Evolutionary conservation across 2,888 invertebrate species (phyloP).

Genomic region (Fabriciana adippe): DNA sequence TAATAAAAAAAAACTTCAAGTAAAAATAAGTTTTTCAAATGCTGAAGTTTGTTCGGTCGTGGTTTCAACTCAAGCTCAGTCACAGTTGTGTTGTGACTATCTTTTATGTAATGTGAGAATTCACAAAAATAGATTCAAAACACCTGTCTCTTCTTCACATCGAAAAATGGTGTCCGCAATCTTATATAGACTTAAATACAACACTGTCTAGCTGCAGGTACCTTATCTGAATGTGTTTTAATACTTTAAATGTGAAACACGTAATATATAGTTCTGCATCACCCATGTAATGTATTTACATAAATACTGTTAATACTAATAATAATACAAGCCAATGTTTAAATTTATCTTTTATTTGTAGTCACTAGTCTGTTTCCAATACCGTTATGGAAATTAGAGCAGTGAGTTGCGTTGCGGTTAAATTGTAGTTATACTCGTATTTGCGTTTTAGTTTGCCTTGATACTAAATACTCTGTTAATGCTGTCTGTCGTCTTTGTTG

Average conservation of each 20-base stretch:
- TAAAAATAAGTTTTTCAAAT: too few relatives aligned
- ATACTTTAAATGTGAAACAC: constrained; percentile 15
- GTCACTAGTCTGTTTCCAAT: constrained; percentile 23
- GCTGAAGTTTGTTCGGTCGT: neutral
- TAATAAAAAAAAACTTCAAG: too few relatives aligned
- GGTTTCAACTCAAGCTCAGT: neutral
- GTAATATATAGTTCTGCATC: neutral
- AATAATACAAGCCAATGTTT: neutral
- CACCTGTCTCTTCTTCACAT: constrained; percentile 52
- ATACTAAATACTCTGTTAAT: neutral
- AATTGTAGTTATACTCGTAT: constrained; percentile 7
- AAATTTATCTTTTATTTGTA: constrained; percentile 22
- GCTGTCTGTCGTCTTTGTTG: constrained; percentile 2
- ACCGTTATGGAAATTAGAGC: constrained; percentile 36
- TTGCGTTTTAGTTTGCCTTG: constrained; percentile 9
- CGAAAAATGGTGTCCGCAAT: constrained; percentile 50
- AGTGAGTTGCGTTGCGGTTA: constrained; percentile 28
- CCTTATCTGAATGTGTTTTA: constrained; percentile 30
- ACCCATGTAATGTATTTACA: neutral
- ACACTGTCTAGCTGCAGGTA: constrained; percentile 39
- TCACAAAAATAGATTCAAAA: constrained; percentile 55
- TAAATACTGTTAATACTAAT: constrained; percentile 4
- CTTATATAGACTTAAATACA: constrained; percentile 43
- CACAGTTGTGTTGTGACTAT: neutral
- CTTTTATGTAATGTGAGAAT: constrained; percentile 39